Base-by-base conservation (phyloP, 2,888 invertebrate species). In the Antheraea assamensis region DNA sequence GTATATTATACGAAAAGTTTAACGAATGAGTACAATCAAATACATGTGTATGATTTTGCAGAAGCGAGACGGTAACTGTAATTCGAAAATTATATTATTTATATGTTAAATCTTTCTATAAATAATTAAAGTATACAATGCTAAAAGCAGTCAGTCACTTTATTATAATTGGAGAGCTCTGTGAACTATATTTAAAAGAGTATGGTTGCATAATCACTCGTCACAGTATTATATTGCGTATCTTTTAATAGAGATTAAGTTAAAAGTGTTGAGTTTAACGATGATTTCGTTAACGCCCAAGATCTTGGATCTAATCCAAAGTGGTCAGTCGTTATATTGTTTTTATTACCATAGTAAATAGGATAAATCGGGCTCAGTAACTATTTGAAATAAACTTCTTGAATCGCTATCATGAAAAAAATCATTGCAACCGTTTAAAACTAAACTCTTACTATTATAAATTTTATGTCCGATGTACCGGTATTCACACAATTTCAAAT, bases 241-340 rank as follows among this genome's bases (percentile, higher is more conserved):
- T 27, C 27, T 61, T 61, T 61, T 15, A 61, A 61, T 15, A 61
- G 15, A 27, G 61, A 61, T 61, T 24, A 27, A 61, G 61, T 61
- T 61, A 61, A 61, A 61, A 27, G 27, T 61, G 58, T 27, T 24
- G 58, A 27, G 2, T 61, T 61, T 61, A 61, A 77, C 75, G 73
- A 75, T 58, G 73, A 77, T 68, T 74, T 47, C 74, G 75, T 77
- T 76, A 21, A 68, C 68, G 35, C 19, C 35, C 68, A 68, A 68
- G 68, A 68, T 35, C 27, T 73, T 73, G 73, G 73, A 73, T 47
- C 42, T 17, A 35, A 30, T 73, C 70, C 73, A 70, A 73, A 31
- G 55, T 52, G 58, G 70, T 30, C 42, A 72, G 71, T 55, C 31
- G 61, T 42, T 72, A 74, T 24, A 49, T 35, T 42, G 35, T 42